Evolutionary conservation across 2,797 vertebrate species (phyloP).

Genomic region (Poecile montanus): DNA sequence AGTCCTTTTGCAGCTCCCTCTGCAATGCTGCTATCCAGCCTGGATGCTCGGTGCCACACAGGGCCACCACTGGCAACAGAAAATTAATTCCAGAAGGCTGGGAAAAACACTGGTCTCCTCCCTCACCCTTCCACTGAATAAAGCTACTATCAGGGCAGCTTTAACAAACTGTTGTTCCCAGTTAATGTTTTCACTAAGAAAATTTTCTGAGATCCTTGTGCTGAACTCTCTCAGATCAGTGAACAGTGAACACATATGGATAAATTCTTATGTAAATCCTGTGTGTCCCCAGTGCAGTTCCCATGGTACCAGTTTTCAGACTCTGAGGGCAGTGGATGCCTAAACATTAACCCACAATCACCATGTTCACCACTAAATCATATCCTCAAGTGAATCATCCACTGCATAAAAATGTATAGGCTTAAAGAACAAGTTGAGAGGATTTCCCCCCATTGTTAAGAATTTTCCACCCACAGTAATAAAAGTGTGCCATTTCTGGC

Average conservation of each 20-base stretch:
- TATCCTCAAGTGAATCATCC: background rate
- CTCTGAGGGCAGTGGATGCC: background rate
- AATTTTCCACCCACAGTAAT: background rate
- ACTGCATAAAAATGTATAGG: background rate
- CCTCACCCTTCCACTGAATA: background rate
- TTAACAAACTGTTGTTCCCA: background rate
- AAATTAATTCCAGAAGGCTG: background rate
- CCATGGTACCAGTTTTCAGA: rapidly evolving
- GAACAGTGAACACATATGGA: background rate
- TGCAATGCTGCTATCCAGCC: background rate
- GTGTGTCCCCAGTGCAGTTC: background rate
- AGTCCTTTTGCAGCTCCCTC: background rate
- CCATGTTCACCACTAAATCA: background rate
- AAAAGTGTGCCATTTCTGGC: background rate
- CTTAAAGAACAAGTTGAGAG: background rate
- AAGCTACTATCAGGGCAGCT: background rate
- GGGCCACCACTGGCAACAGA: background rate
- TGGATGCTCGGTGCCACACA: background rate
- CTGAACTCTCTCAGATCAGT: background rate
- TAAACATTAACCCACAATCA: background rate
- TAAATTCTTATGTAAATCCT: background rate
- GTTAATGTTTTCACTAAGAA: background rate
- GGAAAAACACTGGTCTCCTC: background rate
- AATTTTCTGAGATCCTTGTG: background rate
- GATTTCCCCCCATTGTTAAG: background rate